Base-by-base conservation (phyloP, 53 echinoderm and acorn worm species). In the Paracentrotus lividus region DNA sequence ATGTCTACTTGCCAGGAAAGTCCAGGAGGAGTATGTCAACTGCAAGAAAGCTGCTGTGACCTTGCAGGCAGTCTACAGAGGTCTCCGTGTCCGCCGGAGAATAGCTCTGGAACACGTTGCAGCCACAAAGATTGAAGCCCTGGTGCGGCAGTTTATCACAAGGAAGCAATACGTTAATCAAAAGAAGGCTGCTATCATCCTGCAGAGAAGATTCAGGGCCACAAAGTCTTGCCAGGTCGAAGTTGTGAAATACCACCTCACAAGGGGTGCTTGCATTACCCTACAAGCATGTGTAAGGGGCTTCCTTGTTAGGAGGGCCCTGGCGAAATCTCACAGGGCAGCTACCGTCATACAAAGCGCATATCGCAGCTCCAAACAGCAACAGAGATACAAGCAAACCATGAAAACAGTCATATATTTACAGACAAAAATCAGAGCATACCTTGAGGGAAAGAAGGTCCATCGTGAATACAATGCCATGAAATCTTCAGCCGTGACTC, bases 211-310 rank as follows among this genome's bases (percentile, higher is more conserved):
- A 24, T 98, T 94, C 88, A 95, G 97, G 68, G 95, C 96, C 47
- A 93, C 85, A 61, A 88, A 93, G 53, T 88, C 88, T 47, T 88
- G 93, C n/a, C 77, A 91, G 61, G 86, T 42, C 24, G 93, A 78
- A 84, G 49, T 43, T 81, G 43, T 29, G 56, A 43, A 89, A 15
- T 98, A 98, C 75, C 84, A 86, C 16, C 24, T 49, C 27, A 95
- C 90, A 44, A 94, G 93, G 29, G 78, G 76, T 21, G 98, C 98
- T 20, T 93, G 94, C 49, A 93, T 98, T 36, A 96, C 93, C 0
- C 4, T 98, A 21, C 98, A 98, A 88, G 98, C 98, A 23, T 77
- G 67, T 23, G 88, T 93, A 1, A 86, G 96, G 8, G 97, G 98
- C 5, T 77, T 72, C 85, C 85, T 95, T 7, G 69, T 89, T 20